Base-by-base conservation (phyloP, 2,888 invertebrate species). In the Troglohyphantes excavatus region DNA sequence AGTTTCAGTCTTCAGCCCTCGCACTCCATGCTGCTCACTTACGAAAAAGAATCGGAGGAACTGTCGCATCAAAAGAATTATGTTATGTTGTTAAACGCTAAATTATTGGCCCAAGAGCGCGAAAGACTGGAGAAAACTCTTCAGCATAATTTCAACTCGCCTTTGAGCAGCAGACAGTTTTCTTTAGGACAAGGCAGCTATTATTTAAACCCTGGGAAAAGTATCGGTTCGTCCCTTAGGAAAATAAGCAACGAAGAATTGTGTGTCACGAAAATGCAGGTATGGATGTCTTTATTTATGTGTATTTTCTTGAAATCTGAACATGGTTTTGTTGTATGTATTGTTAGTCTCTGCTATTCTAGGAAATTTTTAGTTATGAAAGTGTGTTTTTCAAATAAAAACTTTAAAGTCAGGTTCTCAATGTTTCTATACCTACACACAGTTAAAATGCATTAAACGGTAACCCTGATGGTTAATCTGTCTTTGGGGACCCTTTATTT, bases 201-300 rank as follows among this genome's bases (percentile, higher is more conserved):
- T 81, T 84, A 92, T 73, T 83, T 86, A 63, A 91, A 91, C 61
- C 91, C 91, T 65, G 92, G 92, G 9, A 91, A 91, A 84, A 73
- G 76, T 23, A 91, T 94, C 29, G 93, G 93, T 5, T 92, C 92
- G 13, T 92, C 93, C 84, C 90, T 94, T 1, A 91, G 93, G 61
- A 92, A 92, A 91, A 91, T 94, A 2, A 93, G 93, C 84, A 94
- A 94, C 92, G 93, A 94, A 90, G 94, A 94, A 92, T 92, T 94
- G 72, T 93, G 93, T 85, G 93, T 94, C 29, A 93, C 93, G 17
- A 92, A 92, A 7, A 93, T 94, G 93, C 94, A 94, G 93, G 94
- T 89, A 88, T 33, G 72, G n/a, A 21, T 17, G 0, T 6, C 9
- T 53, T 93, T 90, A 90, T 90, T 39, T 92, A 91, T 73, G n/a